phyloP scores from a whole-genome alignment of 2,113 vertebrate species.

The Mionectes macconnelli region DNA sequence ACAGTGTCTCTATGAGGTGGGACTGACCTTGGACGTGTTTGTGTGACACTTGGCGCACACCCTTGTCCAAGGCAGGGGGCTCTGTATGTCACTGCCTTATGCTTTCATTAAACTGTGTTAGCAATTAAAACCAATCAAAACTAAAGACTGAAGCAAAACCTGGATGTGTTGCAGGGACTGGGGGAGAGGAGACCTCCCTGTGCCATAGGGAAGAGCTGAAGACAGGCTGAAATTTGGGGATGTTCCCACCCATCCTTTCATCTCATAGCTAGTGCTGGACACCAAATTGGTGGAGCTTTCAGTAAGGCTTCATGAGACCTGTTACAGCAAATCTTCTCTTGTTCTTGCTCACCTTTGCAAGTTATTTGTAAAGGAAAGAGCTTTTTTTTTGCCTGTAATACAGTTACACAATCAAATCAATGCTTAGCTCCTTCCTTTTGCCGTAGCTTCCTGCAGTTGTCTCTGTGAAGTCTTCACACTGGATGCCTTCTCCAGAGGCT shows the following conservation, averaged over 20 bases:
- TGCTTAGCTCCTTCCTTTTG: not conserved
- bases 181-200: not conserved
- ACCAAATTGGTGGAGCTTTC: not conserved
- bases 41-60: not conserved
- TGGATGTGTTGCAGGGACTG: not conserved
- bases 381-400: not conserved
- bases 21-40: not conserved
- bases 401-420: not conserved
- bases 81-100: not conserved
- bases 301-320: not conserved
- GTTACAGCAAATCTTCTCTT: not conserved
- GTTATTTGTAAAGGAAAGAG: not conserved
- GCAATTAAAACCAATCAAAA: slow-evolving; percentile 51
- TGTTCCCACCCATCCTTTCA: not conserved
- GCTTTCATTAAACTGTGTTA: not conserved
- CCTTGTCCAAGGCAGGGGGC: not conserved
- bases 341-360: not conserved
- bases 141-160: not conserved
- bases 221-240: not conserved
- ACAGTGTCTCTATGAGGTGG: not conserved
- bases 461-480: not conserved
- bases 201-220: not conserved
- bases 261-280: rapidly evolving
- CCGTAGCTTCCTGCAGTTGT: not conserved
- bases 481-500: not conserved